These are phyloP conservation scores for Trichomycterus rosablanca DNA, from an alignment of 2,113 vertebrate genomes.

Conservation along the genomic window DNA sequence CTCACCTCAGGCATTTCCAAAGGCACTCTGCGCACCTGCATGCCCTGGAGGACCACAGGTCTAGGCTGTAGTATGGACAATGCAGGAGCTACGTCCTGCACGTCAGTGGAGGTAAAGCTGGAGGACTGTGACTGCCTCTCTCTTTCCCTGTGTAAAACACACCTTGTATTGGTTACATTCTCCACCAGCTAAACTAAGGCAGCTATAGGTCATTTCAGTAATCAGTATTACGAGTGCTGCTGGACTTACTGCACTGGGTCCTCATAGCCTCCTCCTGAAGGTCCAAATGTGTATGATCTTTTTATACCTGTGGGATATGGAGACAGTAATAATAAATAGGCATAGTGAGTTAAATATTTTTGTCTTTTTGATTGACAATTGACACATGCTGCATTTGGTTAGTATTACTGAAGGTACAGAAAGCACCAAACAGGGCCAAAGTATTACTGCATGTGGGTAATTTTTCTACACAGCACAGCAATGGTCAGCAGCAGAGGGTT, in stretches of 20 bases:
- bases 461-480: no score
- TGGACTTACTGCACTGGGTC: slow-evolving; percentile 78
- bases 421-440: no score
- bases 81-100: slow-evolving; percentile 73
- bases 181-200: background rate
- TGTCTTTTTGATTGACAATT: no score
- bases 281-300: slow-evolving; percentile 84
- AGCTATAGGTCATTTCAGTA: no score
- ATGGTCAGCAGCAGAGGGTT: no score
- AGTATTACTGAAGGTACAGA: no score
- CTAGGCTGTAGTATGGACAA: slow-evolving; percentile 78
- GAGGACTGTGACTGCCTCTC: slow-evolving; percentile 87
- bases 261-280: slow-evolving; percentile 82
- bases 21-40: slow-evolving; percentile 85
- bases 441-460: no score
- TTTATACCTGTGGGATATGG: slow-evolving; percentile 69
- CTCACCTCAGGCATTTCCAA: slow-evolving; percentile 80
- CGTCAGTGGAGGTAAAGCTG: slow-evolving; percentile 84
- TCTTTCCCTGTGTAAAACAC: slow-evolving; percentile 60
- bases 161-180: background rate
- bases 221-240: no score
- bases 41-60: slow-evolving; percentile 82
- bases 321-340: no score
- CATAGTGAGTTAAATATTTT: no score
- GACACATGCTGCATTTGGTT: no score